Evolutionary conservation across 2,113 vertebrate genomes (phyloP).

Genomic region (Leucoraja erinaceus): DNA sequence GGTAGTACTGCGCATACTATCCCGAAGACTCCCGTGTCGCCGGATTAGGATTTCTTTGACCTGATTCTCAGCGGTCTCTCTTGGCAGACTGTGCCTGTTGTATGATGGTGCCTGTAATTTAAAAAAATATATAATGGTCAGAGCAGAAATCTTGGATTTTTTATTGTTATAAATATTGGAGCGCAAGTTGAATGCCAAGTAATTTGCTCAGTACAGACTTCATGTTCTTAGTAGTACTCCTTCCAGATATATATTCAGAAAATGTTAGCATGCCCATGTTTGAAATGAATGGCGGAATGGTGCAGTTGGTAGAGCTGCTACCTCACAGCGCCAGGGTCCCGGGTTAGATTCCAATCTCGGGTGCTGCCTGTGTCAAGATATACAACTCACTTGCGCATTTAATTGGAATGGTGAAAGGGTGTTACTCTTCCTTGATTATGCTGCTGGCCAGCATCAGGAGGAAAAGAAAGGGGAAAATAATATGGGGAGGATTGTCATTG

Average conservation of each 20-base stretch:
- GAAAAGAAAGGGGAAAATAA: no score
- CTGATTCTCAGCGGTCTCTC: slow-evolving; percentile 65
- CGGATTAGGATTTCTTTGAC: slow-evolving; percentile 87
- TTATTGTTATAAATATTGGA: not conserved
- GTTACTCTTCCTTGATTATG: no score
- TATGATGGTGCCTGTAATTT: slow-evolving; percentile 75
- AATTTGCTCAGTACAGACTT: not conserved
- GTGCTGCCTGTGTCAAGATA: no score
- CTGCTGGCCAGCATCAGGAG: no score
- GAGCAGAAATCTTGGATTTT: not conserved
- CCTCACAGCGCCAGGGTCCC: no score
- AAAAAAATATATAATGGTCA: not conserved
- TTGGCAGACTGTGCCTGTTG: slow-evolving; percentile 76
- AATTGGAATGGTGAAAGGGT: not conserved
- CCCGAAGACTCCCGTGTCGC: slow-evolving; percentile 74
- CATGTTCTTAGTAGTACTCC: not conserved
- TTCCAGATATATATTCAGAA: not conserved
- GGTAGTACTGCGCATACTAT: slow-evolving; percentile 64
- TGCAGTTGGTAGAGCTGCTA: no score
- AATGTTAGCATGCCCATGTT: not conserved
- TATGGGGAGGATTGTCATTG: no score
- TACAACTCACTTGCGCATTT: no score
- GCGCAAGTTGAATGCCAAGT: not conserved
- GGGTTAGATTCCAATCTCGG: no score
- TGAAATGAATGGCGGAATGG: no score